Conservation (phyloP, 2,888 invertebrate species). For the Conops quadrifasciatus region DNA sequence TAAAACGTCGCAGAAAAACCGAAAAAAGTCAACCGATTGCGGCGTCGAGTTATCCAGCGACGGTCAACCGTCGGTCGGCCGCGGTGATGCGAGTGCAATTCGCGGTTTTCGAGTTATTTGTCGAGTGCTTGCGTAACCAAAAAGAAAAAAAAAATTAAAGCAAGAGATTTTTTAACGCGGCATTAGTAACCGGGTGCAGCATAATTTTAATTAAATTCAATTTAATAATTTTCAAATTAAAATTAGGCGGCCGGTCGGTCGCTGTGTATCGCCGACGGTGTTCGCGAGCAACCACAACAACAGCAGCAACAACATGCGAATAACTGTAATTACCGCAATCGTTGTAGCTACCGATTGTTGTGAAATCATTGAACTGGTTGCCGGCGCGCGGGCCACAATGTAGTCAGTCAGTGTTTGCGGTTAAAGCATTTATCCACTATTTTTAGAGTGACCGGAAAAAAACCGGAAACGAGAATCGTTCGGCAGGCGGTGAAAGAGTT, state of each 20-base stretch:
- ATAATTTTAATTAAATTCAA: too few species aligned
- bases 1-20: conserved; percentile 14
- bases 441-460: too few species aligned
- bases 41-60: conserved; percentile 21
- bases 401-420: background rate
- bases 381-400: background rate
- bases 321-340: background rate
- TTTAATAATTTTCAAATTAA: too few species aligned
- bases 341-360: background rate
- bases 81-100: background rate
- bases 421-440: background rate
- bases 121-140: too few species aligned
- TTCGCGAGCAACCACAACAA: background rate
- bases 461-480: too few species aligned
- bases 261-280: background rate
- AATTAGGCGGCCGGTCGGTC: too few species aligned
- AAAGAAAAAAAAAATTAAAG: background rate
- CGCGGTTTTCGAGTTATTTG: conserved; percentile 24
- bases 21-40: background rate
- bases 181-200: too few species aligned
- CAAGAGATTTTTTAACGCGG: background rate
- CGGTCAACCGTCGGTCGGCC: conserved; percentile 17
- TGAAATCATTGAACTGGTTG: too few species aligned
- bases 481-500: too few species aligned
- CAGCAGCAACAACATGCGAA: background rate